Evolutionary conservation across 2,888 invertebrate genomes (phyloP).

Genomic region (Opisthograptis luteolata): DNA sequence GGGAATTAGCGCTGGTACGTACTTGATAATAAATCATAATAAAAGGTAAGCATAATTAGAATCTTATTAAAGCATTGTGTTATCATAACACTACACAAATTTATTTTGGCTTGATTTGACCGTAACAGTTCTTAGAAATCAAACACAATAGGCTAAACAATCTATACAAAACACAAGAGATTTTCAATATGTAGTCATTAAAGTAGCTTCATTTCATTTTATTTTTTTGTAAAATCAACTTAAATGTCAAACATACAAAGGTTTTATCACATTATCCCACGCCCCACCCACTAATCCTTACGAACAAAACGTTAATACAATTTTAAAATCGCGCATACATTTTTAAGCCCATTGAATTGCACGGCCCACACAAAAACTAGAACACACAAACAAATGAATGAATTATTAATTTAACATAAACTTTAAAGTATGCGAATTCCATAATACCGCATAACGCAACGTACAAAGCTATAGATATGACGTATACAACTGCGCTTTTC

Average conservation of each 20-base stretch:
- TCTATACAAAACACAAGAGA: too few species aligned
- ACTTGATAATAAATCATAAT: too few species aligned
- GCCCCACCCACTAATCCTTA: constrained; percentile 16
- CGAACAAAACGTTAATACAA: constrained; percentile 11
- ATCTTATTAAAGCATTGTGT: too few species aligned
- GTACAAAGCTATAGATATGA: constrained; percentile 31
- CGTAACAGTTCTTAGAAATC: too few species aligned
- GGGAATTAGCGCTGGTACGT: too few species aligned
- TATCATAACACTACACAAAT: too few species aligned
- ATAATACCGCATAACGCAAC: constrained; percentile 43
- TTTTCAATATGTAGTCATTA: too few species aligned
- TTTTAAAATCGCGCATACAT: constrained; percentile 18
- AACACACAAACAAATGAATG: constrained; percentile 38
- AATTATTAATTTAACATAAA: constrained; percentile 48
- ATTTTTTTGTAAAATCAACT: too few species aligned
- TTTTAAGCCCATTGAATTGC: constrained; percentile 21
- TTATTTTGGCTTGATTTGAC: too few species aligned
- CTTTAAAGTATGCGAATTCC: constrained; percentile 36
- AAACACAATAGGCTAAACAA: too few species aligned
- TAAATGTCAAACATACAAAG: neutral
- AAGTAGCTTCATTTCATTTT: too few species aligned
- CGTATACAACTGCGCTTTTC: constrained; percentile 57
- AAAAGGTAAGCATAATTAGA: neutral
- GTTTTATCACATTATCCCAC: constrained; percentile 5
- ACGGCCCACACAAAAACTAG: constrained; percentile 32